Evolutionary conservation across 2,113 vertebrate species (phyloP).

Genomic region (Dasypus novemcinctus): DNA sequence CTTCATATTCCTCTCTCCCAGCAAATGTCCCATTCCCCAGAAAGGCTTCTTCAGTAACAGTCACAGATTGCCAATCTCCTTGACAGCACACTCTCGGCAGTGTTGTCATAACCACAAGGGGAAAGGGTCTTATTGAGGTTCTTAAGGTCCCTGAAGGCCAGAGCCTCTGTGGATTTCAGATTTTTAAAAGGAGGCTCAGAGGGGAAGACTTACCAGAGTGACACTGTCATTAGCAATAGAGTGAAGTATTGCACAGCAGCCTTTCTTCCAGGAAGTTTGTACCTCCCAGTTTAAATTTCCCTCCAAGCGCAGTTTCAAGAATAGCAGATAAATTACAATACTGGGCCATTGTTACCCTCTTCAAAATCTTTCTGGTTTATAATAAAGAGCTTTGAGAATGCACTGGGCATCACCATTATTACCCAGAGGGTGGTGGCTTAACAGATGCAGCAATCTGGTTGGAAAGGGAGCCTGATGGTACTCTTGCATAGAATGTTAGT

Average conservation of each 20-base stretch:
- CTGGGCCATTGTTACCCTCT: neutral
- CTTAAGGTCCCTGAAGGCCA: neutral
- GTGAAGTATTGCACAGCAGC: neutral
- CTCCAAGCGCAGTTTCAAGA: neutral
- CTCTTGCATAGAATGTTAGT: neutral
- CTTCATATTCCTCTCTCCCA: neutral
- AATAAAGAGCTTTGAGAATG: neutral
- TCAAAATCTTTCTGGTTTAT: neutral
- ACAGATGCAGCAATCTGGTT: neutral
- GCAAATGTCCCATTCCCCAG: neutral
- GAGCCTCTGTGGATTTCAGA: neutral
- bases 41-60: neutral
- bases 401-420: neutral
- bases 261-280: neutral
- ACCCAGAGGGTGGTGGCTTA: neutral
- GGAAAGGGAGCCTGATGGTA: neutral
- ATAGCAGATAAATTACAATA: neutral
- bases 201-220: neutral
- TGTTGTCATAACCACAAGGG: neutral
- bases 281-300: neutral
- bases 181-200: neutral
- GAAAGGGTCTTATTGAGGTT: neutral
- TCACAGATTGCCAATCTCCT: neutral
- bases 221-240: neutral
- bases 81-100: neutral